Base-by-base conservation (phyloP, 2,113 vertebrate species). In the Sterrhoptilus dennistouni region DNA sequence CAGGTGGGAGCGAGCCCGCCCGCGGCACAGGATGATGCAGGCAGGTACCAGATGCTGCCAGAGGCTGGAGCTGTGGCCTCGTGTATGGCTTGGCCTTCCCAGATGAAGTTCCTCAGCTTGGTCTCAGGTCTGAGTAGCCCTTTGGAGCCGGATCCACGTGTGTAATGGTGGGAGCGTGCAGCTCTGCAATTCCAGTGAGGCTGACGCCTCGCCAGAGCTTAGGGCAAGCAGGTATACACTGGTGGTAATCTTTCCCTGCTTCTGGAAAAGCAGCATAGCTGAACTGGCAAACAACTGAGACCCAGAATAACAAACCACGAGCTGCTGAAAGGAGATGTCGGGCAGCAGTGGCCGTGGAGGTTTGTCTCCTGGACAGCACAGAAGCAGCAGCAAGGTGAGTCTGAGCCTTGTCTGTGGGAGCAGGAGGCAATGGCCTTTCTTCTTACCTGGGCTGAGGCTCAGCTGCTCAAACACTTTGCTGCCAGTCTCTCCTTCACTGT, bases 31-130 rank as follows among this genome's bases (percentile, higher is more conserved):
- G 61, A 82, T 42, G 61, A 82, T 42, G 35, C 29, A 1, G 9
- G 82, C 83, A 88, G 85, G 88, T 95, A 93, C 91, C 93, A 79
- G 88, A 19, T 90, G 93, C 96, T 90, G 88, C 94, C 90, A 95
- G 94, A 45, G 85, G 91, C 96, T 95, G 96, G 91, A 95, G 91
- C 94, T 95, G 88, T 92, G 93, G 79, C 49, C 38, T 88, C 65
- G 5, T 42, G 12, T 61, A 64, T n/a, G 79, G 38, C 42, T 90
- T 47, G 33, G 47, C n/a, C 29, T 72, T 38, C 22, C 35, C 21
- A 5, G 33, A 66, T 25, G 28, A 64, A 86, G 57, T 20, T 20
- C 75, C 20, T 79, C 44, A 31, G 38, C 24, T n/a, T 29, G 17
- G 2, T 75, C 56, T 50, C 44, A 9, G 33, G 35, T 60, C 56